Conservation (phyloP, 2,888 invertebrate genomes). For the Iphiclides podalirius region DNA sequence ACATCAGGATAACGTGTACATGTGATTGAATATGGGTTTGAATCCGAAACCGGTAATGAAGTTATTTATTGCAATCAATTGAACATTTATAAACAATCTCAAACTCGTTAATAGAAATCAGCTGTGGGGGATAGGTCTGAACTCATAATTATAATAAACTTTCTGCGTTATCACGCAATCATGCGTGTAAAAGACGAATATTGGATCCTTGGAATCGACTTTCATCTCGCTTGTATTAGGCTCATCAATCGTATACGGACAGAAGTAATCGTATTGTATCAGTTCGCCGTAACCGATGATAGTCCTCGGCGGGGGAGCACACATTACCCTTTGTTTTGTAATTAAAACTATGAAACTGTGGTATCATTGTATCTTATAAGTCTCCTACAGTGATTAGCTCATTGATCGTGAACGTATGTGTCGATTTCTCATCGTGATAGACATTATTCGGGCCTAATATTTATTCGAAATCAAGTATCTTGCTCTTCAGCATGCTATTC, state of each 20-base stretch:
- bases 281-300: conserved; percentile 41
- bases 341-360: conserved; percentile 64
- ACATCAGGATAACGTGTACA: too few species aligned
- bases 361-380: conserved; percentile 42
- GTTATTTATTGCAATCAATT: too few species aligned
- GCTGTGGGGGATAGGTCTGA: neutral
- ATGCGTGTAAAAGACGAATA: conserved; percentile 11
- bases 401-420: conserved; percentile 15
- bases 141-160: neutral
- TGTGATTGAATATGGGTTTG: too few species aligned
- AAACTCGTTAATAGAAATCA: neutral
- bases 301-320: conserved; percentile 58
- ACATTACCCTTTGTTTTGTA: conserved; percentile 58
- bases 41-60: too few species aligned
- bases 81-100: too few species aligned
- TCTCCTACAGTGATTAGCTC: conserved; percentile 42
- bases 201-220: conserved; percentile 10
- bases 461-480: too few species aligned
- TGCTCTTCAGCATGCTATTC: too few species aligned
- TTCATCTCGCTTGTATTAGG: neutral
- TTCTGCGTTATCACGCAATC: conserved; percentile 21
- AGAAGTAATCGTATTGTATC: conserved; percentile 56
- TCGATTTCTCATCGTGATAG: conserved; percentile 30
- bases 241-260: conserved; percentile 7
- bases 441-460: too few species aligned